Conservation (phyloP, 1,140 invertebrate species). For the Phenacoccus solenopsis region DNA sequence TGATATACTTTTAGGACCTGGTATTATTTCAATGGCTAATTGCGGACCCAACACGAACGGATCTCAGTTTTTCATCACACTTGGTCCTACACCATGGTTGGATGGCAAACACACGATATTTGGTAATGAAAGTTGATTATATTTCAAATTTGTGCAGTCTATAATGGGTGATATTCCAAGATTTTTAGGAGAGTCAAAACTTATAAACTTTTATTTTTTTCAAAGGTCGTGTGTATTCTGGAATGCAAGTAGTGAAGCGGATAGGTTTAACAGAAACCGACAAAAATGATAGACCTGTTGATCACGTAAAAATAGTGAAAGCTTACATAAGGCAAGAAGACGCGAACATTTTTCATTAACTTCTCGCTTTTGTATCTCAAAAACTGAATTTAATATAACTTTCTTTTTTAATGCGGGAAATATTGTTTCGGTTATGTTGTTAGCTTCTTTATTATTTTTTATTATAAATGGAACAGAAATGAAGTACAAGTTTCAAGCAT, state of each 20-base stretch:
- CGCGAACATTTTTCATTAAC: no score
- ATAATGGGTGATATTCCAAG: background rate
- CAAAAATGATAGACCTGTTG: constrained; percentile 75
- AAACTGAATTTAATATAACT: no score
- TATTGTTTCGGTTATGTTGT: no score
- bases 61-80: constrained; percentile 95
- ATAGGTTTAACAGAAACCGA: constrained; percentile 89
- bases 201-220: constrained; percentile 18
- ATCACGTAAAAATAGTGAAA: constrained; percentile 77
- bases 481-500: no score
- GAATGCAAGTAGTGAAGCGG: constrained; percentile 81
- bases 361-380: no score
- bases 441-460: no score
- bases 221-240: constrained; percentile 55
- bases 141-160: background rate
- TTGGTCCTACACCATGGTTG: constrained; percentile 93
- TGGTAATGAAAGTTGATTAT: constrained; percentile 38
- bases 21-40: constrained; percentile 77
- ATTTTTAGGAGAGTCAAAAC: background rate
- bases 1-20: constrained; percentile 46
- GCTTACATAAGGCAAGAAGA: constrained; percentile 36
- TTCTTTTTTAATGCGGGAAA: no score
- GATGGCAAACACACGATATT: constrained; percentile 97
- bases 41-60: constrained; percentile 93
- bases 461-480: no score